Conservation (phyloP, 2,113 vertebrate species). For the Dipodomys ordii region DNA sequence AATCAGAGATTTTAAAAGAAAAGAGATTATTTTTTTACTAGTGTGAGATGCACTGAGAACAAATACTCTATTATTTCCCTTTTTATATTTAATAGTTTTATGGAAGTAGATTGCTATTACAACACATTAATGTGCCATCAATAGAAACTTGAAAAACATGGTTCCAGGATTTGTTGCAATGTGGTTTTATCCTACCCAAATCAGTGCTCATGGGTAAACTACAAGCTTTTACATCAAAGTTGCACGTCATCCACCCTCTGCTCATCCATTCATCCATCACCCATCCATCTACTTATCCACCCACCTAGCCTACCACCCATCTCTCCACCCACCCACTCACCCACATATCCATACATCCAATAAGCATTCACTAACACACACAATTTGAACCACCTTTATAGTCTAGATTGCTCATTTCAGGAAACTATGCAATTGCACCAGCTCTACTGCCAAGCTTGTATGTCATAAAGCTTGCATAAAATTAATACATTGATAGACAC, state of each 20-base stretch:
- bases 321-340: too few relatives aligned
- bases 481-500: not conserved
- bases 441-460: not conserved
- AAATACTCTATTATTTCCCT: not conserved
- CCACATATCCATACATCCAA: not conserved
- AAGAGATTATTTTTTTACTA: not conserved
- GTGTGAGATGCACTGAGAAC: not conserved
- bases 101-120: not conserved
- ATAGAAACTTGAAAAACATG: not conserved
- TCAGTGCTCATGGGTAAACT: not conserved
- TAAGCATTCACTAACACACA: not conserved
- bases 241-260: not conserved
- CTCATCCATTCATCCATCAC: not conserved
- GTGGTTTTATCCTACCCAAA: constrained; percentile 30
- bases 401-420: not conserved
- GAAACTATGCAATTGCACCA: not conserved
- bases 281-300: too few relatives aligned
- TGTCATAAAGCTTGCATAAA: not conserved
- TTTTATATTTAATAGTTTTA: constrained; percentile 14
- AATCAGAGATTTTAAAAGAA: not conserved
- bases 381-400: not conserved
- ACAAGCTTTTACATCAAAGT: not conserved
- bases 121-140: not conserved
- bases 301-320: too few relatives aligned
- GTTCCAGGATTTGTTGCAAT: not conserved